A percentile compares a stretch with the other conserved stretches of the same genome.
These are phyloP conservation scores for Leuctra nigra DNA, from an alignment of 2,888 invertebrate genomes.

Conservation along the genomic window DNA sequence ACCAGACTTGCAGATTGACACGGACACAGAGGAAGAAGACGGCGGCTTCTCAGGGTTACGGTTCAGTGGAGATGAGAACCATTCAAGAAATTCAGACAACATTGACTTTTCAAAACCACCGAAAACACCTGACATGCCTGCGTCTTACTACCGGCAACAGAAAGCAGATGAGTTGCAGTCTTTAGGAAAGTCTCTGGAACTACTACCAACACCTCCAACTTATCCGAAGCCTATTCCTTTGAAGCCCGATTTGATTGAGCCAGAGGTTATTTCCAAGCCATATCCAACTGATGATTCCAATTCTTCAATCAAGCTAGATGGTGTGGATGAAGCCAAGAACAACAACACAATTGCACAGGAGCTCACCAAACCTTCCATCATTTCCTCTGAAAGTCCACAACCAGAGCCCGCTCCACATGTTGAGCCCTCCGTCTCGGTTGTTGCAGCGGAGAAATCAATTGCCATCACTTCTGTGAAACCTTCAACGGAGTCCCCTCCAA, in stretches of 20 bases:
- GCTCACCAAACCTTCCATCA: too few relatives aligned
- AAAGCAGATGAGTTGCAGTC: background rate
- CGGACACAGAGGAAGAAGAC: slow-evolving; percentile 74
- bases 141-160: slow-evolving; percentile 43
- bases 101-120: slow-evolving; percentile 47
- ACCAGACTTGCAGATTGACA: slow-evolving; percentile 76
- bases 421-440: too few relatives aligned
- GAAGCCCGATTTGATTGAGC: slow-evolving; percentile 4
- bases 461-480: background rate
- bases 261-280: slow-evolving; percentile 31
- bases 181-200: background rate
- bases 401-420: too few relatives aligned
- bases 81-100: slow-evolving; percentile 42
- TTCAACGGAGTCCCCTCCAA: background rate
- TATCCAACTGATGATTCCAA: background rate
- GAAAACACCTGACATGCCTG: slow-evolving; percentile 50
- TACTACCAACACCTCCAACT: background rate
- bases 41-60: slow-evolving; percentile 42
- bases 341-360: too few relatives aligned
- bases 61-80: slow-evolving; percentile 42
- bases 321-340: too few relatives aligned
- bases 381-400: too few relatives aligned
- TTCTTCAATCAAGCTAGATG: background rate
- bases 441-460: too few relatives aligned
- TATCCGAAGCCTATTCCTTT: slow-evolving; percentile 8